Evolutionary conservation across 2,888 invertebrate species (phyloP).

Genomic region (Lepeophtheirus nordmannii): DNA sequence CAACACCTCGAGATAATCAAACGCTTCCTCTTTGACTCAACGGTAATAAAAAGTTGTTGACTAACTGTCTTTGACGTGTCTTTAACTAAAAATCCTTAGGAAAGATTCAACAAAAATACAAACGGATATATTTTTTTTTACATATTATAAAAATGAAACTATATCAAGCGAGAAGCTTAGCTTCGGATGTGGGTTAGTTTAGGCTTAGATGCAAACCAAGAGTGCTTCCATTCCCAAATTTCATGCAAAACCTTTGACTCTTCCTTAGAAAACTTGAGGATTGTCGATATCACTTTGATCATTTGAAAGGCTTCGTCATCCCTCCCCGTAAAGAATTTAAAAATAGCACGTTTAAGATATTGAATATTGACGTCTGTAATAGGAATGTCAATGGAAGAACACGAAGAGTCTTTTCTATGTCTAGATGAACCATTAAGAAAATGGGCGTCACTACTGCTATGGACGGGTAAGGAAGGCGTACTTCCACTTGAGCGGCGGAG

Average conservation of each 20-base stretch:
- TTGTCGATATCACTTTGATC: constrained; percentile 67
- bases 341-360: constrained; percentile 80
- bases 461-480: constrained; percentile 24
- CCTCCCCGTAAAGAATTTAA: constrained; percentile 75
- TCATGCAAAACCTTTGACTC: constrained; percentile 70
- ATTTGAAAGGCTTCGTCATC: constrained; percentile 71
- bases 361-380: constrained; percentile 53
- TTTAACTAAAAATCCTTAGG: no score
- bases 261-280: constrained; percentile 64
- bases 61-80: no score
- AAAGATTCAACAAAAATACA: no score
- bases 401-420: background rate
- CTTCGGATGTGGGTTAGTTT: constrained; percentile 33
- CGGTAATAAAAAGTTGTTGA: no score
- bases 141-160: no score
- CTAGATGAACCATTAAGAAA: constrained; percentile 20
- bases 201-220: constrained; percentile 50
- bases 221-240: constrained; percentile 57
- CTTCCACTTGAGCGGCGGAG: constrained; percentile 12
- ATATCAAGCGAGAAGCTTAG: no score
- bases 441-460: no score
- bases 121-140: no score
- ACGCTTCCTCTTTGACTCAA: no score
- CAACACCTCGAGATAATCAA: no score
- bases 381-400: background rate